phyloP scores from a whole-genome alignment of 2,888 invertebrate genomes.

The Noctua comes region DNA sequence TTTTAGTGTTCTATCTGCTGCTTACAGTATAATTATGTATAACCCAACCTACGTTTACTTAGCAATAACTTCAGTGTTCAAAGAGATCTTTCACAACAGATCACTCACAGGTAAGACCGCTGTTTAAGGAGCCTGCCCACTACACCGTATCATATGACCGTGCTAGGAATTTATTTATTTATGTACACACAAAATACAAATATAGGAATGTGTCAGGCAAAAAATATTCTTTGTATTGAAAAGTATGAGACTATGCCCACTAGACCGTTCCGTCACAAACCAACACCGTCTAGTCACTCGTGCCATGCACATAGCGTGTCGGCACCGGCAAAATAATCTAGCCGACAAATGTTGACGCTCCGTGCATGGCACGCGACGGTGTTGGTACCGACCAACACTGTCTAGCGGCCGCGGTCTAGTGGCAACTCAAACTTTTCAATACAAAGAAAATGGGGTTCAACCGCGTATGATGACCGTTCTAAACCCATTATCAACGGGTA shows the following conservation, averaged over 20 bases:
- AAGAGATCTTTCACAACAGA: conserved; percentile 40
- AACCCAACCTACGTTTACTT: neutral
- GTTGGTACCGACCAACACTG: too few relatives aligned
- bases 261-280: neutral
- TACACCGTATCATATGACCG: neutral
- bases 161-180: too few relatives aligned
- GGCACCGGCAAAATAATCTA: too few relatives aligned
- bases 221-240: neutral
- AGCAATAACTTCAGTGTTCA: conserved; percentile 40
- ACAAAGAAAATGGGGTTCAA: too few relatives aligned
- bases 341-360: too few relatives aligned
- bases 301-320: too few relatives aligned
- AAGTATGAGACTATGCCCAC: neutral
- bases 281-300: neutral
- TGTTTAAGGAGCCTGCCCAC: neutral
- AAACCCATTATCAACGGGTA: too few relatives aligned
- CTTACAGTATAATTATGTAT: neutral
- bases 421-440: too few relatives aligned
- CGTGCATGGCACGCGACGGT: too few relatives aligned
- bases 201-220: neutral
- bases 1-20: neutral
- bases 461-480: too few relatives aligned
- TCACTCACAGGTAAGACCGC: neutral
- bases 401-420: too few relatives aligned
- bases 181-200: too few relatives aligned